phyloP scores from a whole-genome alignment of 2,797 vertebrate genomes.

The Malacoctenus gilli region DNA sequence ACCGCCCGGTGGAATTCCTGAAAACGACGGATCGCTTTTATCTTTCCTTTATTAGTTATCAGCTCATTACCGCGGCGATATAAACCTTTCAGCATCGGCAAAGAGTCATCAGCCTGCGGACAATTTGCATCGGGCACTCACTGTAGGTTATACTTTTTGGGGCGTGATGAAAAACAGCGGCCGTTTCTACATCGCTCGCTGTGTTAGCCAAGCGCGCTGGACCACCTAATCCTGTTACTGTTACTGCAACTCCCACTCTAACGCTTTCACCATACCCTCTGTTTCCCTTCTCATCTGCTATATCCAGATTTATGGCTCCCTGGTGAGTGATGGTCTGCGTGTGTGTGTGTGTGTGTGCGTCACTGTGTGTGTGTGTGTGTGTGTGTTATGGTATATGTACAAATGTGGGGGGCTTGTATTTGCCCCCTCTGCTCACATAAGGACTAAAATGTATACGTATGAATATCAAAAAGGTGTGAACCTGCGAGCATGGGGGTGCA shows the following conservation, averaged over 20 bases:
- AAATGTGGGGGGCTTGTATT: conserved; percentile 20
- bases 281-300: conserved; percentile 64
- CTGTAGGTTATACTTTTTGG: conserved; percentile 9
- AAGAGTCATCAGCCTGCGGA: conserved; percentile 11
- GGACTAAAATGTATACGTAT: conserved; percentile 12
- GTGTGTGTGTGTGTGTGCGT: conserved; percentile 13
- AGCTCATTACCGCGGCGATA: not conserved
- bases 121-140: conserved; percentile 26
- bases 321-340: conserved; percentile 27
- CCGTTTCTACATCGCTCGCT: conserved; percentile 46
- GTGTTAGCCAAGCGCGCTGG: conserved; percentile 54
- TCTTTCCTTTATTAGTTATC: not conserved
- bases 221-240: conserved; percentile 73
- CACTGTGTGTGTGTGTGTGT: not conserved
- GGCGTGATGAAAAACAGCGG: conserved; percentile 63
- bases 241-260: conserved; percentile 65
- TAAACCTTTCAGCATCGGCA: conserved; percentile 6
- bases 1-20: not conserved
- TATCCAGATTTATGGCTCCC: conserved; percentile 66
- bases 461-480: conserved; percentile 45
- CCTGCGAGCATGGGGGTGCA: too few relatives aligned
- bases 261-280: conserved; percentile 71
- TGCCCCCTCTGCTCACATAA: conserved; percentile 20
- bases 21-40: conserved; percentile 3
- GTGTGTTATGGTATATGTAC: conserved; percentile 17